These are phyloP conservation scores for honey bee (Apis mellifera) DNA, from an alignment of 1,140 invertebrate species.

Conservation along the genomic window DNA sequence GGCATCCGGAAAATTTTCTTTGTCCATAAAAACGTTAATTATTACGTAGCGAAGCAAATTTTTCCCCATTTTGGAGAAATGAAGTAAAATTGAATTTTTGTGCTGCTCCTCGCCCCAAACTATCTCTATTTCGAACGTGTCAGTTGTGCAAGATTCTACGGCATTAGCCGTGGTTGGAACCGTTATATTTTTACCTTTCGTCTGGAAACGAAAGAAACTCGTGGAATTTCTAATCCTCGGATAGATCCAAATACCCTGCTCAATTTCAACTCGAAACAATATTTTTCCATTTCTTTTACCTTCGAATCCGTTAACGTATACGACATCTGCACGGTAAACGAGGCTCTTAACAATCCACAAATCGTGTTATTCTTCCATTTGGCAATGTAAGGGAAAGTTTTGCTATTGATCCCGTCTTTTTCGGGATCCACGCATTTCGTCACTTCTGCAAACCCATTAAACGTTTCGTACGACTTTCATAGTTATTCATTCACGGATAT, in stretches of 20 bases:
- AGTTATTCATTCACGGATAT: neutral
- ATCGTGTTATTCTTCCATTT: accelerated
- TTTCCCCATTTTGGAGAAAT: accelerated
- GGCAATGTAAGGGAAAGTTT: neutral
- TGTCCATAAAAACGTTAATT: conserved; percentile 15
- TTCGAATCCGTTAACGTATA: neutral
- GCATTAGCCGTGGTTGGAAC: neutral
- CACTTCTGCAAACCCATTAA: neutral
- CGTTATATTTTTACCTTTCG: neutral
- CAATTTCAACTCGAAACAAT: no score
- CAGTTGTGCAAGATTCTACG: accelerated
- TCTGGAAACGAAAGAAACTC: neutral
- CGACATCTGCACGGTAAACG: neutral
- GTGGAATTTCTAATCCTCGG: no score
- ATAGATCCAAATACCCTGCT: neutral
- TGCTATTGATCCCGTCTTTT: accelerated
- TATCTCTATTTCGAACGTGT: accelerated
- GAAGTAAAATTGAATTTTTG: neutral
- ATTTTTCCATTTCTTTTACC: neutral
- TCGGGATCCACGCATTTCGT: accelerated
- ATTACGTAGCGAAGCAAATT: neutral
- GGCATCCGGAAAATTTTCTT: conserved; percentile 33
- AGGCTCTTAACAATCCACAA: neutral
- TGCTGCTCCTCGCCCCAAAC: neutral
- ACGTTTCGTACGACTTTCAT: neutral